These are phyloP conservation scores for Panurus biarmicus DNA, from an alignment of 2,113 vertebrate species.

Conservation along the genomic window DNA sequence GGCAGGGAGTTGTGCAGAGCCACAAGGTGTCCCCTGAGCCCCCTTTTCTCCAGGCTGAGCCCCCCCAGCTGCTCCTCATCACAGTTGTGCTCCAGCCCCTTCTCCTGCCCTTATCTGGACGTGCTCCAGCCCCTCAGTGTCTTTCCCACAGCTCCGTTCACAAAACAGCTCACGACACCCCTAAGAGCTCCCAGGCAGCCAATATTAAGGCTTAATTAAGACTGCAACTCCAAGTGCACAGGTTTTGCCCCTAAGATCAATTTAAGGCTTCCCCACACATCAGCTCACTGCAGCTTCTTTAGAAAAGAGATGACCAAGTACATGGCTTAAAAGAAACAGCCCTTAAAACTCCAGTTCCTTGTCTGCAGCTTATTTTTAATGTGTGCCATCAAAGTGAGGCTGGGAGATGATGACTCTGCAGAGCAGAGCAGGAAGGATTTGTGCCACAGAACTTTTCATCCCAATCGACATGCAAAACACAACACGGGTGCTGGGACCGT, in stretches of 20 bases:
- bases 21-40: neutral
- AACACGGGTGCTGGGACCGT: neutral
- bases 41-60: neutral
- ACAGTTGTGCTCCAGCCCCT: neutral
- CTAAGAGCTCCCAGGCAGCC: neutral
- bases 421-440: neutral
- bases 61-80: neutral
- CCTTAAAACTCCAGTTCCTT: neutral
- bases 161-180: too few relatives aligned
- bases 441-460: neutral
- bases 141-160: neutral
- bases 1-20: neutral
- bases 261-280: neutral
- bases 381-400: neutral
- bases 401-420: fast-evolving
- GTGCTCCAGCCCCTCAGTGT: neutral
- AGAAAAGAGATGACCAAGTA: neutral
- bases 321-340: fast-evolving
- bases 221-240: neutral
- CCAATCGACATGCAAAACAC: neutral
- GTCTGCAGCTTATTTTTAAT: neutral
- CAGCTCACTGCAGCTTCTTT: neutral
- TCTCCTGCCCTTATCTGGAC: neutral
- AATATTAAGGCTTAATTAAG: neutral
- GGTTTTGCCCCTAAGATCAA: neutral